phyloP scores from a whole-genome alignment of 2,888 invertebrate species.

The Chrysotoxum bicinctum region DNA sequence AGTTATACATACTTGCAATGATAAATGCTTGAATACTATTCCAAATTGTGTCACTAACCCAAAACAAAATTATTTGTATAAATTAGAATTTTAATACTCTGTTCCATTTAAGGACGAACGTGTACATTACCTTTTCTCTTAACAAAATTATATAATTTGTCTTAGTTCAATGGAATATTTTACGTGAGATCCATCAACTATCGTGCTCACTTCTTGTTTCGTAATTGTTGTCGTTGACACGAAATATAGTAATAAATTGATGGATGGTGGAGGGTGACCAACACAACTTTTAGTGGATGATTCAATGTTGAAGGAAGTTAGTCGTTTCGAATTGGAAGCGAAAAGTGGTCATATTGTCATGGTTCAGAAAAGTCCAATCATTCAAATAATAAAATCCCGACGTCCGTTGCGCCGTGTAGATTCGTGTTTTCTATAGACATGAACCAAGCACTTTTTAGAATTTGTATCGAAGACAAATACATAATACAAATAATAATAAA shows the following conservation, averaged over 20 bases:
- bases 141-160: constrained; percentile 8
- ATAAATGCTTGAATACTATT: background rate
- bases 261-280: background rate
- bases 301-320: background rate
- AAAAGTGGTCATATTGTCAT: too few relatives aligned
- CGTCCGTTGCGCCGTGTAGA: too few relatives aligned
- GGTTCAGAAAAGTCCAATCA: too few relatives aligned
- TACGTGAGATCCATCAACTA: constrained; percentile 12
- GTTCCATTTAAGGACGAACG: constrained; percentile 2
- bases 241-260: constrained; percentile 9
- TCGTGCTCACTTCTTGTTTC: background rate
- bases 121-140: background rate
- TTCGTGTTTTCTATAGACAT: too few relatives aligned
- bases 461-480: too few relatives aligned
- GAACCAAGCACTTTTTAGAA: too few relatives aligned
- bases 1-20: background rate
- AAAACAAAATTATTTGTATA: background rate
- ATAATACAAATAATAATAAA: too few relatives aligned
- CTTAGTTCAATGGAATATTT: constrained; percentile 1
- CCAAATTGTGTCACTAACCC: background rate
- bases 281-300: background rate
- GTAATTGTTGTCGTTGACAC: constrained; percentile 9
- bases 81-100: background rate
- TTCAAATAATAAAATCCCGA: too few relatives aligned
- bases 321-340: background rate